Evolutionary conservation across 1,140 invertebrate genomes (phyloP), one percentile per base, ranked within the genome.

Genomic region (Cyrtorhinus lividipennis): DNA sequence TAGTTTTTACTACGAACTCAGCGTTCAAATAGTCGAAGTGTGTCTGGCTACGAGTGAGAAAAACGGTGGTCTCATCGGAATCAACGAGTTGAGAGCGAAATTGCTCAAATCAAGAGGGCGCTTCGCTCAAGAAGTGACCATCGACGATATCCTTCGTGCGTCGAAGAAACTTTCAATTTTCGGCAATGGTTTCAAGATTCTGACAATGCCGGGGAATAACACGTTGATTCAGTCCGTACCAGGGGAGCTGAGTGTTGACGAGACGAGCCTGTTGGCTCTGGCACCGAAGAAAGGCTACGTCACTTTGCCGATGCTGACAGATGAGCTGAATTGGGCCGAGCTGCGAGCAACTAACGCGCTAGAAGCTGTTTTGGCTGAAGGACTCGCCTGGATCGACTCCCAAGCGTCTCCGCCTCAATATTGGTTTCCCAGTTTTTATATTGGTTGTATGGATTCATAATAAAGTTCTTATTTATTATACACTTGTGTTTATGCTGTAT

Each of bases 1-100:
- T n/a, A 93, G 97, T 71, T 98, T 99, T 73, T 99, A 99, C 72
- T 99, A 99, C 74, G 95, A 99, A 76, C 74, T 99, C 2, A 90
- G 88, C 13, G 91, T 99, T 1, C 95, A 99, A 77, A 92, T 99
- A 64, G 87, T 99, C 0, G 97, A 99, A 80, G 90, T 98, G 0
- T 98, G 95, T 72, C 77, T 97, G 69, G 89, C 95, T 0, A 95
- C 92, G 2, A 88, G 86, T 73, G 82, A 88, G 63, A 89, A 87
- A 72, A 88, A 87, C 70, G 87, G 89, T 15, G 92, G 92, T 3
- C 77, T 97, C 0, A 96, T 99, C 71, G 85, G 84, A 62, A 74
- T 98, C 24, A 90, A 92, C 59, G 95, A 98, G 71, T 72, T 99
- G 12, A 74, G 89, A 53, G 81, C 82, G 8, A 81, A 86, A 67